Evolutionary conservation across 1,140 invertebrate species (phyloP), one percentile per base, ranked within the genome.

Genomic region (Psix sp.): DNA sequence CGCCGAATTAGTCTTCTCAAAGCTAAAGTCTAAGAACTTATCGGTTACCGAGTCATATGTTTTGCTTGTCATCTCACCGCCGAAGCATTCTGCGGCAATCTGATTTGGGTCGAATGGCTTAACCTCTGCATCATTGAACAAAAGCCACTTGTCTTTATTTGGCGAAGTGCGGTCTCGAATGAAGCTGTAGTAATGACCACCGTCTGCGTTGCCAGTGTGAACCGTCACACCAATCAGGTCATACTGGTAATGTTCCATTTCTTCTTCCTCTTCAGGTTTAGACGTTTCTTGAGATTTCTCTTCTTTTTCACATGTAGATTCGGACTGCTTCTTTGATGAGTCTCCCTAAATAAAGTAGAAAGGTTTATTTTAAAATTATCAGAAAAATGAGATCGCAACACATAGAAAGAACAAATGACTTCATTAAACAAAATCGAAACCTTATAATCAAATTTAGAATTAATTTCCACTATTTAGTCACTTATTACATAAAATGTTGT

Each of bases 141-240:
- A 87, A 79, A 95, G 94, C 96, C 95, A 97, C 75, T 96, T 96
- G 84, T 97, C 95, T 73, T 91, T 90, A 54, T 92, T 90, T 0
- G 88, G 84, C 16, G 89, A 89, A 18, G 92, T 92, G 20, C 93
- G 89, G 84, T 97, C 95, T 54, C 95, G 91, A 70, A 98, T 98
- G 80, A 98, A 98, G 82, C 95, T 96, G 84, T 98, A 98, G 87
- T 98, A 98, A 86, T 98, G 97, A 0, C 97, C 96, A 18, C 96
- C 96, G 83, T 98, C 96, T 0, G 96, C 96, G 1, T 96, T 98
- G 3, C 96, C 97, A 6, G 96, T 98, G 84, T 98, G 96, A 0
- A 98, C 96, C 0, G 96, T 98, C 0, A 98, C 96, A 15, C 96
- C 96, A 65, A 97, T 97, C 56, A 98, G 85, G 84, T 97, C 95